Conservation (phyloP, 2,888 invertebrate species). For the Cantharis rufa region DNA sequence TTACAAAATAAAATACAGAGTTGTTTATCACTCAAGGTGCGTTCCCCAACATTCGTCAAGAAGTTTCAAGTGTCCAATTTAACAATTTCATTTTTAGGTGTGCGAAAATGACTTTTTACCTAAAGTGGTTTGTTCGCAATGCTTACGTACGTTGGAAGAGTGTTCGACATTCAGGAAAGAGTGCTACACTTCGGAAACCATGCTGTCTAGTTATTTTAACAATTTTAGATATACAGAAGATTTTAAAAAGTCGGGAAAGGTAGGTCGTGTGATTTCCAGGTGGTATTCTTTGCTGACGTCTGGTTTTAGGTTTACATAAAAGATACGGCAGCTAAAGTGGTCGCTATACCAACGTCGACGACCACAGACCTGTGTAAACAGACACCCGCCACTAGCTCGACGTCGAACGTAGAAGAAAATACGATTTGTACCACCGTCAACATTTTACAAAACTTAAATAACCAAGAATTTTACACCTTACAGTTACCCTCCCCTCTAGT, state of each 20-base stretch:
- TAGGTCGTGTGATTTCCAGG: conserved; percentile 28
- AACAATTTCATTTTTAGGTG: conserved; percentile 55
- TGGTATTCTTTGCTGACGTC: neutral
- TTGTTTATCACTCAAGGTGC: conserved; percentile 66
- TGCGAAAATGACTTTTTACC: conserved; percentile 71
- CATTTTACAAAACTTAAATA: neutral
- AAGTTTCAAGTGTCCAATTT: conserved; percentile 3
- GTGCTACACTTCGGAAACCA: conserved; percentile 67
- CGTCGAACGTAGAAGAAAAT: conserved; percentile 34
- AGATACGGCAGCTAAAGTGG: conserved; percentile 50
- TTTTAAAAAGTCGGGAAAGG: conserved; percentile 66
- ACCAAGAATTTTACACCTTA: conserved; percentile 40
- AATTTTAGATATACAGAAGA: conserved; percentile 65
- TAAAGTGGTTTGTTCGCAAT: conserved; percentile 69
- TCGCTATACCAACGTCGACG: conserved; percentile 45
- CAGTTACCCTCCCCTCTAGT: conserved; percentile 35
- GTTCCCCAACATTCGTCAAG: neutral
- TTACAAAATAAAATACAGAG: conserved; percentile 68
- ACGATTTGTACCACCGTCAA: conserved; percentile 13
- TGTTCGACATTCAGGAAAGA: conserved; percentile 67
- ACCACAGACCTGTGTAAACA: conserved; percentile 38
- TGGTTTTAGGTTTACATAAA: conserved; percentile 61
- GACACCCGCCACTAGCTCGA: neutral
- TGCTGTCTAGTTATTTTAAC: conserved; percentile 69
- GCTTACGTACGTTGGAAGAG: conserved; percentile 65